A percentile compares a stretch with the other conserved stretches of the same genome.
Conservation (phyloP, 2,113 vertebrate species). For the Pelusios castaneus region DNA sequence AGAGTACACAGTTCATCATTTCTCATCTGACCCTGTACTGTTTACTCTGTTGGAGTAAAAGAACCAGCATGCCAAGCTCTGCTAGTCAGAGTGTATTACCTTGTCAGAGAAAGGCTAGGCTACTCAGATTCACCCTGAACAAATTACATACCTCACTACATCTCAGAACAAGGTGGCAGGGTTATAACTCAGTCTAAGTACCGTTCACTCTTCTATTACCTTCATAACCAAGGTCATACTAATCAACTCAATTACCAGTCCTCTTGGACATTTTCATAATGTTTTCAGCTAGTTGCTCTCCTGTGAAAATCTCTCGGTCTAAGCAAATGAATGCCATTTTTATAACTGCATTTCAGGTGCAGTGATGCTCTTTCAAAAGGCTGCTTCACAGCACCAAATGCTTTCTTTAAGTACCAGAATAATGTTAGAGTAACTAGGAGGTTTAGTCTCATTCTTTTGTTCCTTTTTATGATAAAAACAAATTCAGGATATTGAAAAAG, state of each 20-base stretch:
- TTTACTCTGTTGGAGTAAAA: conserved; percentile 64
- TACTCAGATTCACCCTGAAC: conserved; percentile 80
- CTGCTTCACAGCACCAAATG: conserved; percentile 18
- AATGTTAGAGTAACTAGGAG: background rate
- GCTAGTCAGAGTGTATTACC: conserved; percentile 81
- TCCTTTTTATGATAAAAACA: background rate
- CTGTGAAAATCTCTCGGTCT: conserved; percentile 97
- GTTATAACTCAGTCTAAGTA: conserved; percentile 89
- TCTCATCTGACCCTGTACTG: conserved; percentile 67
- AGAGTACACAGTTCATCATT: conserved; percentile 39
- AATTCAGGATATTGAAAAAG: background rate
- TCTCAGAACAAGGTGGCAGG: conserved; percentile 67
- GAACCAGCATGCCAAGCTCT: conserved; percentile 75
- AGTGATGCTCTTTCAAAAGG: conserved; percentile 75
- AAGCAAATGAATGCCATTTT: conserved; percentile 99
- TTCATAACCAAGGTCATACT: conserved; percentile 98
- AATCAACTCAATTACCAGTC: conserved; percentile 98
- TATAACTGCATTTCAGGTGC: conserved; percentile 93
- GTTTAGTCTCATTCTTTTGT: background rate
- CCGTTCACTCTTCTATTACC: conserved; percentile 87
- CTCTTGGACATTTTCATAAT: conserved; percentile 98
- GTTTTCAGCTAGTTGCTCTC: conserved; percentile 98
- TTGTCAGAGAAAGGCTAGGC: conserved; percentile 79
- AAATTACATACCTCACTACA: conserved; percentile 80
- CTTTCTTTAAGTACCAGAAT: background rate